Evolutionary conservation across 1,140 invertebrate genomes (phyloP), one percentile per base, ranked within the genome.

Genomic region (Brachionus rubens): DNA sequence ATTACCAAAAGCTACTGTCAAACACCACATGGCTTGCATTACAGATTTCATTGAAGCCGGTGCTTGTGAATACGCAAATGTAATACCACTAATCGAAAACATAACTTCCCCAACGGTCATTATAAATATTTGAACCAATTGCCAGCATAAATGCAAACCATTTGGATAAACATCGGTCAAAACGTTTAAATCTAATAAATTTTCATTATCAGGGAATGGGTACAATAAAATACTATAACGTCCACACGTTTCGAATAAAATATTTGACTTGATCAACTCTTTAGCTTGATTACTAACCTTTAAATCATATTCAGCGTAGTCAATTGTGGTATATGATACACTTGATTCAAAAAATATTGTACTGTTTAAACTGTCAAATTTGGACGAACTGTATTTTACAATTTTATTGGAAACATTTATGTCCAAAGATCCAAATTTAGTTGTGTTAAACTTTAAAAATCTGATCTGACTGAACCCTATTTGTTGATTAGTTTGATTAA

Each of bases 1-100:
- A 83, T 98, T 96, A 24, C 95, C 95, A 80, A 94, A 87, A 0
- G 94, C 92, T 7, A 91, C 91, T 0, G 93, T 94, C 0, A 97
- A 81, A 30, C 95, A 85, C 91, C 93, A 98, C 2, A 89, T 88
- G 7, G 94, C 92, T 81, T 92, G 90, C 26, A 98, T 82, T 0
- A 98, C 88, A 0, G 93, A 92, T 81, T 94, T 96, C 93, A 97
- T 95, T 77, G 89, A 91, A 16, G 85, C 82, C 0, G 94, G 94
- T 0, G 93, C 91, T 87, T 90, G 88, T 28, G 87, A 87, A 82
- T 95, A 97, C 0, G 92, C 91, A 84, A 96, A 96, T 80, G 94
- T 91, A 9, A 95, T 86, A 9, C 93, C 94, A 0, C 92, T 96
- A 14, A 96, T 88, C 0, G 91, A 92, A 82, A 95, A 95, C 86